Evolutionary conservation across 2,113 vertebrate genomes (phyloP).

Genomic region (Xyliphius kryptos): DNA sequence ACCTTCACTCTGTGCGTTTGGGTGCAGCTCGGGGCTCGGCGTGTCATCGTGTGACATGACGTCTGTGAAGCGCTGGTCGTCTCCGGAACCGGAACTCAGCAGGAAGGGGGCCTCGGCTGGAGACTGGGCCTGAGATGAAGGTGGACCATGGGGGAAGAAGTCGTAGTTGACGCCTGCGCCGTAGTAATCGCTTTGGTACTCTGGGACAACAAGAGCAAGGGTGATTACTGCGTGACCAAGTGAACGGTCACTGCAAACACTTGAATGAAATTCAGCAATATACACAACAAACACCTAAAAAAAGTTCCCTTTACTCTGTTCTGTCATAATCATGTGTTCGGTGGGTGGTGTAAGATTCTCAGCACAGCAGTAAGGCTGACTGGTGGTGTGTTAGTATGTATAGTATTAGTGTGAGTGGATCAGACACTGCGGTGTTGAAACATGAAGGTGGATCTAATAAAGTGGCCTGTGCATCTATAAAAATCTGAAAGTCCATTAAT

Average conservation of each 20-base stretch:
- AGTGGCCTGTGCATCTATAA: too few species aligned
- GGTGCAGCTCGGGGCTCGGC: constrained; percentile 92
- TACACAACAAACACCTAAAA: too few species aligned
- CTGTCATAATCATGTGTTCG: too few species aligned
- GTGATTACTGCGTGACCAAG: neutral
- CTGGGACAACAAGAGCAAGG: constrained; percentile 53
- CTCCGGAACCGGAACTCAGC: constrained; percentile 81
- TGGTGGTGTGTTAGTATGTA: too few species aligned
- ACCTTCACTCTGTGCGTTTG: constrained; percentile 77
- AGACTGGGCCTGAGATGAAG: constrained; percentile 89
- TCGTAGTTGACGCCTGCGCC: constrained; percentile 86
- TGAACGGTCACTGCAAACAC: constrained; percentile 10
- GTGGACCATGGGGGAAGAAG: constrained; percentile 93
- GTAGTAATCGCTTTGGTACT: constrained; percentile 96
- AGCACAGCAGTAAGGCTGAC: too few species aligned
- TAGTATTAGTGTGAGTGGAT: too few species aligned
- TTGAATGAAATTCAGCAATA: neutral
- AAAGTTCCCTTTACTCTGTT: too few species aligned
- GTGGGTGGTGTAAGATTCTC: too few species aligned
- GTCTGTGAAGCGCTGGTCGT: constrained; percentile 98
- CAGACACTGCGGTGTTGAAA: too few species aligned
- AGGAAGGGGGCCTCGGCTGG: constrained; percentile 91
- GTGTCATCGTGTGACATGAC: constrained; percentile 95
- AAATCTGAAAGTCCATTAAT: too few species aligned
- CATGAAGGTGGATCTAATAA: too few species aligned